Percentiles rank a stretch among this genome's conserved stretches.
Evolutionary conservation across 2,888 invertebrate genomes (phyloP).

Genomic region (Rhopalosiphum nymphaeae): DNA sequence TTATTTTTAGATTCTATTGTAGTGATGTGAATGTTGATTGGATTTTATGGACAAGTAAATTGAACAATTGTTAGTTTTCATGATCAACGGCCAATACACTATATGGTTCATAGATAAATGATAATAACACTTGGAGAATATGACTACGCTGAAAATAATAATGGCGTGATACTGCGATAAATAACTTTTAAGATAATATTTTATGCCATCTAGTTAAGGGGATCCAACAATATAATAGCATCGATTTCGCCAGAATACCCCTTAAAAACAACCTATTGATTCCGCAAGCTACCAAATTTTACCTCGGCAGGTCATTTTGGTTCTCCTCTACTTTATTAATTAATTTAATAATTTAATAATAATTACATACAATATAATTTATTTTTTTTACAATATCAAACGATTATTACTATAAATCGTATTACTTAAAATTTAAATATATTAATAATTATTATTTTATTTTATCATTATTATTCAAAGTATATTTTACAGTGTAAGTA

Average conservation of each 20-base stretch:
- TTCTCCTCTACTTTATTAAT: not conserved
- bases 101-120: not conserved
- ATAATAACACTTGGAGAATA: not conserved
- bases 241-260: not conserved
- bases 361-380: not conserved
- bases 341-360: not conserved
- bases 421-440: too few species aligned
- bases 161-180: not conserved
- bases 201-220: not conserved
- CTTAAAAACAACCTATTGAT: not conserved
- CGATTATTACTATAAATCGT: not conserved
- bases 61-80: not conserved
- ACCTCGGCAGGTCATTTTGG: not conserved
- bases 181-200: conserved; percentile 3
- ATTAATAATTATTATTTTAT: too few species aligned
- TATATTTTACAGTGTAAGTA: not conserved
- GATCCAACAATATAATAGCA: not conserved
- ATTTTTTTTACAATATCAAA: not conserved
- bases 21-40: not conserved
- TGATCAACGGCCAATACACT: not conserved
- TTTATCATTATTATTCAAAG: too few species aligned
- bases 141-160: not conserved
- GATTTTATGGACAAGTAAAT: conserved; percentile 6
- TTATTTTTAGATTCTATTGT: not conserved
- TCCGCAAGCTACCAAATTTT: not conserved